These are phyloP conservation scores for Asarcornis scutulata DNA, from an alignment of 2,113 vertebrate genomes.

Conservation along the genomic window DNA sequence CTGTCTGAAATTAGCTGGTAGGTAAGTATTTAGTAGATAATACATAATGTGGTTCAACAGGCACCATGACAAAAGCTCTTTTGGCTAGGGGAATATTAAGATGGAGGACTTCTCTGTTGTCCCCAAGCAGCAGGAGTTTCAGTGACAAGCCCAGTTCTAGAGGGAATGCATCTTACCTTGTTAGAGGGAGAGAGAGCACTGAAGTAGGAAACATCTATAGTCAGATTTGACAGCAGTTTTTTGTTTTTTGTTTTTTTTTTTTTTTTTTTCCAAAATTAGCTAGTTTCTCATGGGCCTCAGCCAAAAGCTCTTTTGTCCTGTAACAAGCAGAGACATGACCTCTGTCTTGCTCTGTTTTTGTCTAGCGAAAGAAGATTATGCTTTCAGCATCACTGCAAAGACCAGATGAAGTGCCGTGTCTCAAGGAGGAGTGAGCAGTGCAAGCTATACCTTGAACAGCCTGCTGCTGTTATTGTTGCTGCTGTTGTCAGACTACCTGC, in stretches of 20 bases:
- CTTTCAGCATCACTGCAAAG: not conserved
- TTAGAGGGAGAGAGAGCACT: not conserved
- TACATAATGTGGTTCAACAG: not conserved
- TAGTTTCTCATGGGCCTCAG: not conserved
- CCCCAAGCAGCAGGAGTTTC: not conserved
- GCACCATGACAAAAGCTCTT: not conserved
- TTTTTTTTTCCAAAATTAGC: not conserved
- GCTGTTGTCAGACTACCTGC: not conserved
- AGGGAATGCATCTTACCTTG: fast-evolving
- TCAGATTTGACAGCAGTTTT: not conserved
- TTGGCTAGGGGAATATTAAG: not conserved
- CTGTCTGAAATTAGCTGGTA: fast-evolving
- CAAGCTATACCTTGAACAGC: fast-evolving
- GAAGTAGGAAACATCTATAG: not conserved
- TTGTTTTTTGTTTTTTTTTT: too few relatives aligned
- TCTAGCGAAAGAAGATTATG: not conserved
- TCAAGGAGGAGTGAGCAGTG: not conserved
- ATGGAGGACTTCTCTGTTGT: not conserved
- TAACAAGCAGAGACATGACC: not conserved
- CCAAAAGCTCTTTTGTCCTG: not conserved
- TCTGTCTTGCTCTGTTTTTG: not conserved
- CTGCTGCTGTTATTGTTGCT: not conserved
- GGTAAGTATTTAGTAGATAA: not conserved
- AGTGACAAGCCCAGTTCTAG: not conserved
- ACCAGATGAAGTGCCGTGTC: not conserved